Evolutionary conservation across 2,888 invertebrate species (phyloP), one percentile per base, ranked within the genome.

Genomic region (Zaprionus lineosus): DNA sequence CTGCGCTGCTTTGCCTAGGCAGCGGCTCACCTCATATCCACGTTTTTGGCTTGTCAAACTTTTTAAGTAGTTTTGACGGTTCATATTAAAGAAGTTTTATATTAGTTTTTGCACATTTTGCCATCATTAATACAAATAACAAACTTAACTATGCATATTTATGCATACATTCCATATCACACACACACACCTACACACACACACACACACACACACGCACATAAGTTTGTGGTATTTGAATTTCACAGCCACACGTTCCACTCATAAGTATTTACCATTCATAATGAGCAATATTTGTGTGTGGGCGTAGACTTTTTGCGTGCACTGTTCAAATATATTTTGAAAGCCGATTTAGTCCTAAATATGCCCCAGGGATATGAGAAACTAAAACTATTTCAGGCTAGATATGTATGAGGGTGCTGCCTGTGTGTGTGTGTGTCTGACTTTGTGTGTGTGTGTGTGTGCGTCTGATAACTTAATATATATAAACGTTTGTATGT

Each of bases 21-120:
- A 37, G 41, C 7, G 37, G 40, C 52, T 47, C 48, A 61, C 61
- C 65, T 69, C 33, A 60, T n/a, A n/a, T 31, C 48, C 65, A 59
- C 44, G 53, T 51, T 71, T n/a, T 50, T 57, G 64, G 83, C 79
- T 70, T 82, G 73, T 61, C 59, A 83, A 81, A 81, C 56, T 83
- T 83, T 79, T 74, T 83, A 76, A 81, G 79, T 83, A 79, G 83
- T 79, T 79, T 72, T 79, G 76, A 74, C 76, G 79, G 74, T 74
- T 66, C 83, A 79, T 83, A 79, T 79, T 79, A 79, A 76, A 83
- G 64, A 79, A 79, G 83, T 79, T 79, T 84, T 65, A 48, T 82
- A 79, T 79, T 79, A 84, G 78, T 84, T 79, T 72, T 84, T 84
- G 85, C 78, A 59, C 78, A 82, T 84, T 78, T 84, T 51, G 51